Conservation (phyloP, 2,113 vertebrate species). For the Spermophilus dauricus region DNA sequence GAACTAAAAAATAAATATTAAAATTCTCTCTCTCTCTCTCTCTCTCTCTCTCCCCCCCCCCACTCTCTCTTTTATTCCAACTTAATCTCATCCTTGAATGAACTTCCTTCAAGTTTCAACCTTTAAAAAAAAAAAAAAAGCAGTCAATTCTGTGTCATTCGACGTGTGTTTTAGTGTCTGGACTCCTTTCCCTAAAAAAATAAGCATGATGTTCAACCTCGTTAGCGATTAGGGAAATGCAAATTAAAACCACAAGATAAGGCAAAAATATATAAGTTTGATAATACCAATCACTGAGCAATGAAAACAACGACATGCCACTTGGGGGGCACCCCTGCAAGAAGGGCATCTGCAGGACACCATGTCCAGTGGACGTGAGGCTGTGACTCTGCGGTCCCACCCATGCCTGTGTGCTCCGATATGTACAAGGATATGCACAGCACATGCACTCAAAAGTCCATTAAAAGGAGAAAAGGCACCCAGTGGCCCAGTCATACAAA, state of each 20-base stretch:
- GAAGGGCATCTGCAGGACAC: background rate
- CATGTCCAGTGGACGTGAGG: background rate
- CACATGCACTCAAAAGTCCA: background rate
- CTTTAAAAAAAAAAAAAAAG: background rate
- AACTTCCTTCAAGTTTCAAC: no score
- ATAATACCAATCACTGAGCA: background rate
- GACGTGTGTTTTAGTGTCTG: background rate
- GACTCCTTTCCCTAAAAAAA: background rate
- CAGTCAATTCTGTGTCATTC: background rate
- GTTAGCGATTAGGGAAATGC: background rate
- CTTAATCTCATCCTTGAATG: no score
- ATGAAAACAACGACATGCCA: fast-evolving
- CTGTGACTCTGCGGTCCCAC: background rate
- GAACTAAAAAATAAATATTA: no score
- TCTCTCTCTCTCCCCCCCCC: no score
- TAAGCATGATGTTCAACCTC: background rate
- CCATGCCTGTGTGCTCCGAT: background rate
- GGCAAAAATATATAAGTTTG: background rate
- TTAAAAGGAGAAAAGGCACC: background rate
- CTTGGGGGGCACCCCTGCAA: background rate
- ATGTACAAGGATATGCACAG: background rate
- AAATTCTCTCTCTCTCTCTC: no score
- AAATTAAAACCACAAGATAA: background rate
- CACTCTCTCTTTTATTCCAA: no score
- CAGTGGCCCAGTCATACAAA: background rate